phyloP scores from a whole-genome alignment of 2,888 invertebrate genomes.

The Campaea margaritaria region DNA sequence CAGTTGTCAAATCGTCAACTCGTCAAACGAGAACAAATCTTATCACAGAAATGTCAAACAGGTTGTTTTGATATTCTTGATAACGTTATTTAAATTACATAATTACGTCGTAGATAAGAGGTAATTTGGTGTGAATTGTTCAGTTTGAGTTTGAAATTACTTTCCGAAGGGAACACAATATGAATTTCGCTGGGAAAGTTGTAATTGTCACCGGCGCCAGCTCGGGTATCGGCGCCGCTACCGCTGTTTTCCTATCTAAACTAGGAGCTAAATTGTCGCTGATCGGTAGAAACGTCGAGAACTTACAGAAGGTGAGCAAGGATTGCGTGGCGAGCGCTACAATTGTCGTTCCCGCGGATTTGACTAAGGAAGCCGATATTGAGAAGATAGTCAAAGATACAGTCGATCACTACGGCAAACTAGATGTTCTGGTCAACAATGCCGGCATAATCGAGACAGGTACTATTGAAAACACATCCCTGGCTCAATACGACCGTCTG shows the following conservation, averaged over 20 bases:
- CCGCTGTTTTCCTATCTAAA: conserved; percentile 90
- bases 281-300: conserved; percentile 88
- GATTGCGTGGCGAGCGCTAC: conserved; percentile 77
- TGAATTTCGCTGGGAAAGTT: conserved; percentile 89
- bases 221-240: conserved; percentile 94
- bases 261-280: conserved; percentile 91
- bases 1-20: no score
- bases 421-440: conserved; percentile 95
- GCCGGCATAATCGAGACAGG: conserved; percentile 94
- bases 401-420: conserved; percentile 89
- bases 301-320: conserved; percentile 80
- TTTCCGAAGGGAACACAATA: conserved; percentile 42
- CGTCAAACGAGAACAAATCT: no score
- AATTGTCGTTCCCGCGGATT: conserved; percentile 88
- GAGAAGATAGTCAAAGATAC: conserved; percentile 90
- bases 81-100: conserved; percentile 33
- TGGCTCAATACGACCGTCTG: conserved; percentile 95
- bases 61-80: conserved; percentile 1
- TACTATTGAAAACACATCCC: conserved; percentile 92
- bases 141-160: background rate
- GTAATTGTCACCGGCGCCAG: conserved; percentile 92
- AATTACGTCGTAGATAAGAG: conserved; percentile 48
- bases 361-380: conserved; percentile 90
- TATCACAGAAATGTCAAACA: background rate
- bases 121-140: conserved; percentile 27